These are phyloP conservation scores for Syngnathus typhle DNA, from an alignment of 2,113 vertebrate species.

Conservation along the genomic window DNA sequence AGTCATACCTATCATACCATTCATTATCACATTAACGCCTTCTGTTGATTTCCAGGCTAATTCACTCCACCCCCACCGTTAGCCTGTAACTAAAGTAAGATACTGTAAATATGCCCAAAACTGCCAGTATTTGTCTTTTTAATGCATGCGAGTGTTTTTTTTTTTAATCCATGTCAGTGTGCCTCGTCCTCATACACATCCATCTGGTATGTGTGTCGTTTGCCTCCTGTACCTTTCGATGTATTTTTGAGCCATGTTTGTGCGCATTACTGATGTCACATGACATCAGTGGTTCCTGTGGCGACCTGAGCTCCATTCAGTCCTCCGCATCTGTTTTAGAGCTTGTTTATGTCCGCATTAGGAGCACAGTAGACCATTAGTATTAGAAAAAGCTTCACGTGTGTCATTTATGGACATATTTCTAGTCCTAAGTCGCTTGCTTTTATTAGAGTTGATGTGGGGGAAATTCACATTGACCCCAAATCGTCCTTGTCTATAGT, in stretches of 20 bases:
- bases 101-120: slow-evolving; percentile 30
- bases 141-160: slow-evolving; percentile 14
- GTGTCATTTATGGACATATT: not conserved
- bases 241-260: not conserved
- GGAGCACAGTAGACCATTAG: not conserved
- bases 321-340: not conserved
- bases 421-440: not conserved
- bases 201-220: not conserved
- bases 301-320: slow-evolving; percentile 12
- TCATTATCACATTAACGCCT: slow-evolving; percentile 33
- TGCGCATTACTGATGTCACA: slow-evolving; percentile 1
- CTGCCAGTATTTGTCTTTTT: slow-evolving; percentile 7
- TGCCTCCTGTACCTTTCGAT: not conserved
- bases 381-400: not conserved
- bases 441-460: not conserved
- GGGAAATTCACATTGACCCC: not conserved
- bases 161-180: slow-evolving; percentile 14
- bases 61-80: slow-evolving; percentile 54
- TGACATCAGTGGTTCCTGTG: not conserved
- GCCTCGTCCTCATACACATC: slow-evolving; percentile 2
- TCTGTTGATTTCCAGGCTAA: slow-evolving; percentile 65
- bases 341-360: slow-evolving; percentile 7
- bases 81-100: slow-evolving; percentile 69
- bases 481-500: not conserved
- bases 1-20: slow-evolving; percentile 14